Evolutionary conservation across 2,797 vertebrate species (phyloP).

Genomic region (Salmo trutta): DNA sequence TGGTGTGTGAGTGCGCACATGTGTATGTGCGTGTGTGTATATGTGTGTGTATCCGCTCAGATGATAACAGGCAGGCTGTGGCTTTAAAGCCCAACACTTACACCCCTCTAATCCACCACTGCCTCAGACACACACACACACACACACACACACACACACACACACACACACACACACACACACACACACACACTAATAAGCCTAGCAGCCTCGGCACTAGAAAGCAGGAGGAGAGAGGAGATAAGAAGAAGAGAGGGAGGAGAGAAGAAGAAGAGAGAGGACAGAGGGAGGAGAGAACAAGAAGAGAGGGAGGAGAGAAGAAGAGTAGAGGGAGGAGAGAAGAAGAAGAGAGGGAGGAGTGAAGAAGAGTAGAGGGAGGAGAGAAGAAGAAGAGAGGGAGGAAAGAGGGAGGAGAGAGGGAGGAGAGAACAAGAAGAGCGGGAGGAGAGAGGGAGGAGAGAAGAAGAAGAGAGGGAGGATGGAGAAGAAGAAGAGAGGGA

Average conservation of each 20-base stretch:
- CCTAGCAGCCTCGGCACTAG: conserved; percentile 50
- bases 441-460: background rate
- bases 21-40: conserved; percentile 14
- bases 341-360: no score
- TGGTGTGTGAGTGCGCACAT: background rate
- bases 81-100: background rate
- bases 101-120: conserved; percentile 7
- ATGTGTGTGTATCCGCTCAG: background rate
- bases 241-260: conserved; percentile 48
- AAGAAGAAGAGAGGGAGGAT: background rate
- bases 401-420: background rate
- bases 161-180: background rate
- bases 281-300: conserved; percentile 2
- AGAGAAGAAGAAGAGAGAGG: conserved; percentile 30
- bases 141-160: conserved; percentile 28
- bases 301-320: conserved; percentile 9
- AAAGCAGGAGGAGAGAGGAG: conserved; percentile 53
- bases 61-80: background rate
- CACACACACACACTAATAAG: conserved; percentile 44
- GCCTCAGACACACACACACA: conserved; percentile 13
- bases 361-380: background rate
- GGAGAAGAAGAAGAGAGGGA: background rate
- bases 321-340: background rate
- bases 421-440: conserved; percentile 8
- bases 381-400: background rate